Percentiles rank a stretch among this genome's conserved stretches.
Evolutionary conservation across 2,797 vertebrate species (phyloP).

Genomic region (Darevskia nairensis): DNA sequence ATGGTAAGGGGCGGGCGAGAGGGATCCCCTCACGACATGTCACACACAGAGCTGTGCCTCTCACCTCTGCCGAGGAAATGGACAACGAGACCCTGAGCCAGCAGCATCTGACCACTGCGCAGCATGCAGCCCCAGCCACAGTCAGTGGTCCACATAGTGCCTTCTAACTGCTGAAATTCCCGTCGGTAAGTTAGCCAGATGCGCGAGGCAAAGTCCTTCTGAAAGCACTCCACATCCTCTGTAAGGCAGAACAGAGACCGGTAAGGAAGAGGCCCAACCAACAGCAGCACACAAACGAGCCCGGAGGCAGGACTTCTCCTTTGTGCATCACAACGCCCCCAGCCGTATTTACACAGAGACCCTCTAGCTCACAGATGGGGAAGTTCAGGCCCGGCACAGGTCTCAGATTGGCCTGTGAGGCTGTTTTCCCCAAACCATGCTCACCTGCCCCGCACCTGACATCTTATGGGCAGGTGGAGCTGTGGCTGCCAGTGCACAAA

Average conservation of each 20-base stretch:
- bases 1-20: neutral
- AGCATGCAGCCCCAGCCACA: conserved; percentile 96
- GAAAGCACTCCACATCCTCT: conserved; percentile 89
- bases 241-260: neutral
- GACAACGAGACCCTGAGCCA: conserved; percentile 88
- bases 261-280: neutral
- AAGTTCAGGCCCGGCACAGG: neutral
- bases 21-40: too few species aligned
- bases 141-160: conserved; percentile 88
- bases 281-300: neutral
- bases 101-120: conserved; percentile 93
- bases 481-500: too few species aligned
- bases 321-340: neutral
- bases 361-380: neutral
- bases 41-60: neutral
- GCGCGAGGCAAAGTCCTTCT: conserved; percentile 86
- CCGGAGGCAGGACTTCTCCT: neutral
- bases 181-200: conserved; percentile 92
- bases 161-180: conserved; percentile 88
- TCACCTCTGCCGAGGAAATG: conserved; percentile 89
- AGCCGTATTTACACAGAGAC: neutral
- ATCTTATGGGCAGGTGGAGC: too few species aligned
- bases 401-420: too few species aligned
- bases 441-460: too few species aligned
- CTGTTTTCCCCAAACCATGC: too few species aligned